Conservation (phyloP, 2,888 invertebrate species). For the Melinaea menophilus region DNA sequence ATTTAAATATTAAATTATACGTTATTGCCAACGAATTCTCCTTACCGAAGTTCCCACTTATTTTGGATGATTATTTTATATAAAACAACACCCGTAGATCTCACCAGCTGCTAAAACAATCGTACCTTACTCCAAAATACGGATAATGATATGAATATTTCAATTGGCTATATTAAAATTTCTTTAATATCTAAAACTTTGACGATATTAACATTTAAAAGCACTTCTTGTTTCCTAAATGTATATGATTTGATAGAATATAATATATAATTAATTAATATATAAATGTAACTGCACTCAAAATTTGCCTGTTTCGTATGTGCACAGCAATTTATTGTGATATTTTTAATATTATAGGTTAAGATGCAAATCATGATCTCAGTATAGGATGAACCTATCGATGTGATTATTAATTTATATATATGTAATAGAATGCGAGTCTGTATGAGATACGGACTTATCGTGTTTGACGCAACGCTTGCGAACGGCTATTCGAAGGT, state of each 20-base stretch:
- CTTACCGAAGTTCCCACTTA: constrained; percentile 9
- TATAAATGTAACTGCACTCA: constrained; percentile 75
- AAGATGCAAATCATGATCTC: constrained; percentile 71
- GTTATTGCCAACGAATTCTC: constrained; percentile 43
- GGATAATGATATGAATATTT: neutral
- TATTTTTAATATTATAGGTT: constrained; percentile 76
- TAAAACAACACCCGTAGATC: too few relatives aligned
- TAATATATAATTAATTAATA: constrained; percentile 57
- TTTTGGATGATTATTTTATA: neutral
- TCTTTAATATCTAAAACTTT: constrained; percentile 18
- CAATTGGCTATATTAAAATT: constrained; percentile 3
- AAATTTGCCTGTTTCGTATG: constrained; percentile 78
- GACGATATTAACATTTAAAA: constrained; percentile 16
- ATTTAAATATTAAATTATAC: neutral
- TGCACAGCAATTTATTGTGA: constrained; percentile 79
- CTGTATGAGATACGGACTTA: constrained; percentile 58
- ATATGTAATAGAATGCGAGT: constrained; percentile 45
- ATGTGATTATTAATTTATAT: constrained; percentile 65
- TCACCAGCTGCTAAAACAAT: neutral
- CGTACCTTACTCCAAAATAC: neutral
- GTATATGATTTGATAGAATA: constrained; percentile 50
- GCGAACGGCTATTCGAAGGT: constrained; percentile 40
- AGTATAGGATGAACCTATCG: constrained; percentile 67
- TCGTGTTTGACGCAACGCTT: constrained; percentile 49
- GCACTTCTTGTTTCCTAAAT: constrained; percentile 26